These are phyloP conservation scores for Diorhabda sublineata DNA, from an alignment of 1,140 invertebrate species.

Conservation along the genomic window DNA sequence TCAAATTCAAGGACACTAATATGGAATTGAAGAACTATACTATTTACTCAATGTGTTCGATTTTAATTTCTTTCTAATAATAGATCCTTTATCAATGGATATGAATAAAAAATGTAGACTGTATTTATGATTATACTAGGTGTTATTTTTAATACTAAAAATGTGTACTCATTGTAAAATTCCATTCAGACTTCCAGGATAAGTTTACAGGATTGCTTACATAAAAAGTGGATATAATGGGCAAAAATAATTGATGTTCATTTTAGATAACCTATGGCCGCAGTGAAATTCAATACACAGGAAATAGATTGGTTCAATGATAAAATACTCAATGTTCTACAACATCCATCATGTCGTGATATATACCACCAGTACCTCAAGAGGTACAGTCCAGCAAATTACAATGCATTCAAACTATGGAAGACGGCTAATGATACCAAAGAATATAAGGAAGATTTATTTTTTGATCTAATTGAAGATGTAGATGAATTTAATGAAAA, in stretches of 20 bases:
- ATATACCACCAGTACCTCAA: constrained; percentile 21
- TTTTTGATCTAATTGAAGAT: constrained; percentile 27
- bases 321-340: constrained; percentile 22
- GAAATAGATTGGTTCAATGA: constrained; percentile 24
- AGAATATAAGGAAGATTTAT: constrained; percentile 18
- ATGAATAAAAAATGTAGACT: too few relatives aligned
- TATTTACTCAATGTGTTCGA: too few relatives aligned
- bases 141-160: too few relatives aligned
- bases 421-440: constrained; percentile 15
- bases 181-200: too few relatives aligned
- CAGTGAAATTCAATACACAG: constrained; percentile 18
- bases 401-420: constrained; percentile 22
- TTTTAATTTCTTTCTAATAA: too few relatives aligned
- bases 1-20: too few relatives aligned
- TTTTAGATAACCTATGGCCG: constrained; percentile 18
- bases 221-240: too few relatives aligned
- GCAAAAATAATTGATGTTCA: not conserved
- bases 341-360: constrained; percentile 16
- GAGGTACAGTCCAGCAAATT: constrained; percentile 8
- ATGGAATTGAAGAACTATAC: too few relatives aligned
- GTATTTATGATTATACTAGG: too few relatives aligned
- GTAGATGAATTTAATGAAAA: constrained; percentile 27
- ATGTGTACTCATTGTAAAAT: too few relatives aligned
- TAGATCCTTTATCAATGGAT: too few relatives aligned
- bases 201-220: too few relatives aligned